Evolutionary conservation across 2,888 invertebrate species (phyloP).

Genomic region (Ferrisia virgata): DNA sequence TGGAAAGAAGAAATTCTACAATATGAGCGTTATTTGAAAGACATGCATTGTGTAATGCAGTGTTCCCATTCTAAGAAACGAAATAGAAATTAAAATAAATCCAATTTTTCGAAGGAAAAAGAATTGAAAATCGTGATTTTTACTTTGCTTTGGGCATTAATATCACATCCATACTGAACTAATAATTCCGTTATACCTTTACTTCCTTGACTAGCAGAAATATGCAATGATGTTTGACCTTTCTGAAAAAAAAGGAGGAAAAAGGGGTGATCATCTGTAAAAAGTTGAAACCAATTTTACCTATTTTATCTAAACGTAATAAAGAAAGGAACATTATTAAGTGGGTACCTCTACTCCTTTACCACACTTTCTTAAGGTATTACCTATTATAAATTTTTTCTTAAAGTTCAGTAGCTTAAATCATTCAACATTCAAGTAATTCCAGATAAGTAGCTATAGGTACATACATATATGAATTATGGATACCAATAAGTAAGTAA

Average conservation of each 20-base stretch:
- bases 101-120: neutral
- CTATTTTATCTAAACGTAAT: no score
- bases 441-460: no score
- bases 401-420: no score
- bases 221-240: slow-evolving; percentile 66
- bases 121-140: slow-evolving; percentile 49
- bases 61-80: slow-evolving; percentile 54
- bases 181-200: slow-evolving; percentile 66
- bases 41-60: slow-evolving; percentile 55
- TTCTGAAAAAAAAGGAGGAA: slow-evolving; percentile 57
- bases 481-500: neutral
- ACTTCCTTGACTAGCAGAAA: slow-evolving; percentile 68
- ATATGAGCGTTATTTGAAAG: slow-evolving; percentile 59
- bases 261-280: no score
- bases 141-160: slow-evolving; percentile 68
- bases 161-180: slow-evolving; percentile 62
- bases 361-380: no score
- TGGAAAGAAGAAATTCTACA: slow-evolving; percentile 65
- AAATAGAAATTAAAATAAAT: neutral
- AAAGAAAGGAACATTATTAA: no score
- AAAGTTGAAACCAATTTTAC: no score
- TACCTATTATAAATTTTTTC: no score
- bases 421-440: no score
- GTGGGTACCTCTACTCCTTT: no score
- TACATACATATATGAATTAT: no score